Evolutionary conservation across 1,140 invertebrate genomes (phyloP).

Genomic region (Belonocnema kinseyi): DNA sequence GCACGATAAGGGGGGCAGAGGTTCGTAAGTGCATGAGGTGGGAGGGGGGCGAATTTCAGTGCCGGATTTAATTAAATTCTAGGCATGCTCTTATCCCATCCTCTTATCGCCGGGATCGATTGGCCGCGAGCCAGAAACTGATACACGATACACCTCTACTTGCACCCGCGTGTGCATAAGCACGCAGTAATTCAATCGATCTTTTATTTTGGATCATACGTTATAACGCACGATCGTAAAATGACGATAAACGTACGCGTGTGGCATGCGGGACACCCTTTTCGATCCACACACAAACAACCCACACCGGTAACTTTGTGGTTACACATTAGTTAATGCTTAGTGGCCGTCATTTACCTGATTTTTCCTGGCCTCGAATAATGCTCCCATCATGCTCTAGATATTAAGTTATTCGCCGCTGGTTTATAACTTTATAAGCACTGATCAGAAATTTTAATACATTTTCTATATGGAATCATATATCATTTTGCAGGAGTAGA

Average conservation of each 20-base stretch:
- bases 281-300: not conserved
- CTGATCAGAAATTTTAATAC: not conserved
- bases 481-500: not conserved
- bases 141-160: slow-evolving; percentile 34
- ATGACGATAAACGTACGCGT: slow-evolving; percentile 20
- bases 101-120: slow-evolving; percentile 50
- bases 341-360: slow-evolving; percentile 1
- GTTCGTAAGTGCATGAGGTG: slow-evolving; percentile 29
- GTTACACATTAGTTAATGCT: slow-evolving; percentile 1
- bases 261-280: not conserved
- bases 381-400: slow-evolving; percentile 1
- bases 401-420: slow-evolving; percentile 12
- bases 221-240: slow-evolving; percentile 21
- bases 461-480: not conserved
- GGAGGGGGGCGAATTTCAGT: not conserved
- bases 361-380: not conserved
- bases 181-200: slow-evolving; percentile 43
- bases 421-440: slow-evolving; percentile 7
- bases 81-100: slow-evolving; percentile 48
- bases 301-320: slow-evolving; percentile 16
- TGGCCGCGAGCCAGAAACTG: slow-evolving; percentile 52
- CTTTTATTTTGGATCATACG: slow-evolving; percentile 38
- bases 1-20: slow-evolving; percentile 36
- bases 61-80: slow-evolving; percentile 57
- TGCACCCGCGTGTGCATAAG: slow-evolving; percentile 28